A percentile compares a stretch with the other conserved stretches of the same genome.
Evolutionary conservation across 1,140 invertebrate species (phyloP).

Genomic region (Heliconius hewitsoni): DNA sequence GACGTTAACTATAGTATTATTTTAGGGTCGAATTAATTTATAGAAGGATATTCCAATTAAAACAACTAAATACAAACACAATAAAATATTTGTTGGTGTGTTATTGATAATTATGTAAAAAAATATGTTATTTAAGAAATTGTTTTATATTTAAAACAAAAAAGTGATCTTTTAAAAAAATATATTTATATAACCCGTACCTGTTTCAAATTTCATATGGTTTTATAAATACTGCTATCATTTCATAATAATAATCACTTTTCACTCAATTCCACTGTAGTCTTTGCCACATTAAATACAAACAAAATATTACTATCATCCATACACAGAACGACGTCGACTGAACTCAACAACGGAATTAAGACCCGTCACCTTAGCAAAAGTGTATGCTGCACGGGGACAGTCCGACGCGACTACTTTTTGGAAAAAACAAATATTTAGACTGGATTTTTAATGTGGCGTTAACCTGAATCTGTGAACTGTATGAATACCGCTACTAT

Average conservation of each 20-base stretch:
- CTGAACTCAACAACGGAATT: slow-evolving; percentile 19
- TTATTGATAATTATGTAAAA: too few species aligned
- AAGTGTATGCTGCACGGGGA: slow-evolving; percentile 7
- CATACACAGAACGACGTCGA: neutral
- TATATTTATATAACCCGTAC: neutral
- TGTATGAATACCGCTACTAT: neutral
- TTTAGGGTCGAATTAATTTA: too few species aligned
- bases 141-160: too few species aligned
- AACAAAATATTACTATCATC: neutral
- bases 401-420: slow-evolving; percentile 18
- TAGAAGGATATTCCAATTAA: too few species aligned
- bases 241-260: neutral
- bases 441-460: neutral
- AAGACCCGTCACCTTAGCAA: slow-evolving; percentile 7
- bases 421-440: neutral
- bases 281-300: neutral
- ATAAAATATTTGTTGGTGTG: too few species aligned
- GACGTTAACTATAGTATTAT: too few species aligned
- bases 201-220: neutral
- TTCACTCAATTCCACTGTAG: neutral
- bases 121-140: too few species aligned
- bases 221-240: neutral
- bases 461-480: neutral
- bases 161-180: neutral
- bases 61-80: too few species aligned